Evolutionary conservation across 2,888 invertebrate genomes (phyloP).

Genomic region (Pandemis heparana): DNA sequence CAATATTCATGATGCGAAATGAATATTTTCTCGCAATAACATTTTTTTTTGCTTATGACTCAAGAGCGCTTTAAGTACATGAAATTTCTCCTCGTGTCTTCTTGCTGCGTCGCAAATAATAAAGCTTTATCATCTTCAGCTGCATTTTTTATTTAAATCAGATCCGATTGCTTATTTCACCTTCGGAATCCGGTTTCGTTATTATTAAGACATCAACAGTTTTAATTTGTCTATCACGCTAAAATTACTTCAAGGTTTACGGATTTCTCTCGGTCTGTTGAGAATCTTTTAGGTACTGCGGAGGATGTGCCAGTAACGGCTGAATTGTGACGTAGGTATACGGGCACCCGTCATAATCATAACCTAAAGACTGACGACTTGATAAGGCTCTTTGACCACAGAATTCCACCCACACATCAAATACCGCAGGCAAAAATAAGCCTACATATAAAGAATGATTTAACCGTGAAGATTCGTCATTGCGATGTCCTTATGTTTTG

Average conservation of each 20-base stretch:
- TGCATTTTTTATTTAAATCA: neutral
- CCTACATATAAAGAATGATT: neutral
- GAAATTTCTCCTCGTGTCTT: neutral
- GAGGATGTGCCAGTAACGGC: conserved; percentile 5
- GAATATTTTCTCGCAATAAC: neutral
- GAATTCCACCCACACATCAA: conserved; percentile 26
- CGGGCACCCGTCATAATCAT: neutral
- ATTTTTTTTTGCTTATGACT: neutral
- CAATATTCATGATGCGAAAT: neutral
- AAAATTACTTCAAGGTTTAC: conserved; percentile 27
- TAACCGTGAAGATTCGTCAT: conserved; percentile 15
- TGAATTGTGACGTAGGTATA: conserved; percentile 11
- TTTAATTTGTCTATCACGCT: conserved; percentile 7
- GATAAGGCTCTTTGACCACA: conserved; percentile 22
- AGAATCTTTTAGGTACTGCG: conserved; percentile 1
- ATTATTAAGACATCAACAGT: conserved; percentile 1
- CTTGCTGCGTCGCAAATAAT: neutral
- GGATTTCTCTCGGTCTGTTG: conserved; percentile 15
- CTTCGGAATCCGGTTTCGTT: neutral
- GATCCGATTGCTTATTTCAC: neutral
- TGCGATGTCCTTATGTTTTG: conserved; percentile 13
- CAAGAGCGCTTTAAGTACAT: neutral
- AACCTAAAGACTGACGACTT: neutral
- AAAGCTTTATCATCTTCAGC: neutral
- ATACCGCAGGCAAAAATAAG: conserved; percentile 6